Base-by-base conservation (phyloP, 2,888 invertebrate species). In the Helobdella robusta region DNA sequence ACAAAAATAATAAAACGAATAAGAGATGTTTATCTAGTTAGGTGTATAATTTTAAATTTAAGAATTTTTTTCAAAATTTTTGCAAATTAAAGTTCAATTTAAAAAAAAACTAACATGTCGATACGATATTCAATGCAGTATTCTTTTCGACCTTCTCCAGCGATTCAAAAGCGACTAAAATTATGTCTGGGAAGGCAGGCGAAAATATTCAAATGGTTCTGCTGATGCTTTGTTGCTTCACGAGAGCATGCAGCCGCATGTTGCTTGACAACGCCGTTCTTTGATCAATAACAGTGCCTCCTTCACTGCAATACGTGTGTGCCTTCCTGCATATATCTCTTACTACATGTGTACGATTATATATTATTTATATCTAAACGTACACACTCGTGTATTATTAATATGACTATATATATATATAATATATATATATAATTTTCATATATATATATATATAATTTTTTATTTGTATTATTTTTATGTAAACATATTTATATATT, bases 221-320 rank as follows among this genome's bases (percentile, higher is more conserved):
- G n/a, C n/a, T n/a, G n/a, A n/a, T n/a, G n/a, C n/a, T n/a, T n/a
- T n/a, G n/a, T n/a, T n/a, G n/a, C n/a, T n/a, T n/a, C n/a, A n/a
- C n/a, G n/a, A 56, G 56, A 25, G 56, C 56, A 56, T 28, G 28
- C n/a, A 30, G 56, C 56, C 28, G 56, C 30, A 23, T 30, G 56
- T 56, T 56, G 56, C 56, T 56, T 56, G 56, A 56, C 56, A 56
- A 56, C 56, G 56, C 32, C n/a, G 32, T 30, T n/a, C n/a, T n/a
- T n/a, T 56, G 56, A 56, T 56, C 56, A 56, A 56, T 56, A 56
- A 56, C 32, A 15, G 32, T 30, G 56, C 28, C 56, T 32, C 30
- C 56, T n/a, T n/a, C n/a, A n/a, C n/a, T n/a, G n/a, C n/a, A n/a
- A n/a, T n/a, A n/a, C n/a, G n/a, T n/a, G n/a, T n/a, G n/a, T n/a